Base-by-base conservation (phyloP, 2,888 invertebrate species). In the Drosophila pseudotalamancana region DNA sequence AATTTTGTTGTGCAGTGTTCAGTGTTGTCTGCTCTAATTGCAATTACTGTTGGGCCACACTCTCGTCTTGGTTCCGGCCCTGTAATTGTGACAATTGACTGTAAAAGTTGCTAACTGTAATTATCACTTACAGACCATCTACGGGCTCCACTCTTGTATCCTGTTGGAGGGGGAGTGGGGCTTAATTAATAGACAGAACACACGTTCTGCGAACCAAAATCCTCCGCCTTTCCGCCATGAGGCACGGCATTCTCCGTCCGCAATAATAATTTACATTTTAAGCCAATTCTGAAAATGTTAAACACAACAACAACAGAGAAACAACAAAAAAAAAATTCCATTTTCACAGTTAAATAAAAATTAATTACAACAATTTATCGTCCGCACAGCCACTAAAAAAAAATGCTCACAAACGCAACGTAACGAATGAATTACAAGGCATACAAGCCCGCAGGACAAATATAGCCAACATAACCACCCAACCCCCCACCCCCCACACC, bases 331-430 rank as follows among this genome's bases (percentile, higher is more conserved):
- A 72, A 64, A 74, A 75, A 83, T 83, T 72, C 72, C 85, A 87
- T 87, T 87, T 87, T 88, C 83, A 80, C 83, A 89, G 83, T 85
- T 88, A 88, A 89, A 89, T 88, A 88, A 87, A 89, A 89, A 89
- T 88, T 89, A 89, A 89, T 89, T 89, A 87, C 85, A 80, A 79
- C 88, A 83, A 89, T 88, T 89, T 88, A 85, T 87, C 83, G 86
- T 81, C 63, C 65, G 54, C 67, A 62, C 50, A 65, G 39, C 60
- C 56, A 73, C 48, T 43, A 29, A 29, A 50, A 25, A 34, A 59
- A 45, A 32, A 25, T 23, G 31, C 46, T 66, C 62, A 67, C 72
- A 72, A 72, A 83, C 50, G 35, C 72, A 74, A 61, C 78, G 84
- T 66, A 71, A 78, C 74, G 72, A 86, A 78, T 78, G 74, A 86